Evolutionary conservation across 2,888 invertebrate genomes (phyloP).

Genomic region (Drosophila kambysellisi): DNA sequence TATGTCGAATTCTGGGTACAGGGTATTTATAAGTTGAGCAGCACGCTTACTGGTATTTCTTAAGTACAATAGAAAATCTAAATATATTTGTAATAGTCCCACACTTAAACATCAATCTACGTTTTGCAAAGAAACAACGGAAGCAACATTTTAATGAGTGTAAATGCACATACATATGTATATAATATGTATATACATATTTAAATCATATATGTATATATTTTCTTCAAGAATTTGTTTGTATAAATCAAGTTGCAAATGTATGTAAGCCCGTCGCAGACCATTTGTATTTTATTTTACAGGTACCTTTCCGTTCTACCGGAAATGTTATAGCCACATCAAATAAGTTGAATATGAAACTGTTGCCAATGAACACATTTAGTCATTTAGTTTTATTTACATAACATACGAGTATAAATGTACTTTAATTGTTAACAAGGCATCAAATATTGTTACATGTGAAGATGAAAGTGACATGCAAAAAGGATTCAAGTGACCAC

Average conservation of each 20-base stretch:
- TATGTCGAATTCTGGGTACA: too few species aligned
- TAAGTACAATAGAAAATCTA: constrained; percentile 1
- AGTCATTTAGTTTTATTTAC: constrained; percentile 2
- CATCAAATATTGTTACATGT: not conserved
- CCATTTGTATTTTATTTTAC: not conserved
- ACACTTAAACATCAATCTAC: constrained; percentile 13
- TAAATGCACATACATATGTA: not conserved
- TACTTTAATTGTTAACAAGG: not conserved
- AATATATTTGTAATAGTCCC: constrained; percentile 4
- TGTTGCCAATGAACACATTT: not conserved
- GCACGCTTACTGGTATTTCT: not conserved
- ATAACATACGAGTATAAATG: not conserved
- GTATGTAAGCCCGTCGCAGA: not conserved
- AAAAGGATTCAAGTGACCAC: not conserved
- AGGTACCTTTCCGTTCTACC: not conserved
- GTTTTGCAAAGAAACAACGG: not conserved
- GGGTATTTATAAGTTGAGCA: not conserved
- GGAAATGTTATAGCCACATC: constrained; percentile 2
- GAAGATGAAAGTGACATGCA: not conserved
- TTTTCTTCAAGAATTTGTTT: not conserved
- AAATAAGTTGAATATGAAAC: constrained; percentile 4
- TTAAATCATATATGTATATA: not conserved
- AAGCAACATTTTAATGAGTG: constrained; percentile 7
- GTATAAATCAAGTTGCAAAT: not conserved
- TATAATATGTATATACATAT: too few species aligned